Evolutionary conservation across 2,797 vertebrate genomes (phyloP), one percentile per base, ranked within the genome.

Genomic region (Gobionotothen gibberifrons): DNA sequence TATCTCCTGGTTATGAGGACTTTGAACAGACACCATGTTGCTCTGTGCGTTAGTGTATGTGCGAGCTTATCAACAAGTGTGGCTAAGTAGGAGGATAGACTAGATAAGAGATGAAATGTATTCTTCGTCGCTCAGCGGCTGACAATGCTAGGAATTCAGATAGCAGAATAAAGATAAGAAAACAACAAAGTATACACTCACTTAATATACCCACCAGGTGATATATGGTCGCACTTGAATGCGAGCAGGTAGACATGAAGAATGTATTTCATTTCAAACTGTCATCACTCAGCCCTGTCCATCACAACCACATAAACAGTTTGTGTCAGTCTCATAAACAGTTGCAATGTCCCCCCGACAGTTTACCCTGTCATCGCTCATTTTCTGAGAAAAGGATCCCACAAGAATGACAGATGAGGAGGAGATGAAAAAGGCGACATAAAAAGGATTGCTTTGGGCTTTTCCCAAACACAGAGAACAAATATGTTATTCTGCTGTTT

Each of bases 41-140:
- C 61, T 78, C 21, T 73, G 58, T 67, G 36, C 5, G 36, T 71
- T 52, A 58, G 10, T 69, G 22, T 76, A 65, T 52, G 58, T 59
- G 49, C 74, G 39, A 80, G 89, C 88, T 95, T 94, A 94, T 96
- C 95, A 96, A 93, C 89, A 96, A 93, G 94, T 95, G 94, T 92
- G 88, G 89, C 86, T 87, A 77, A 76, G 79, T 61, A 74, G 42
- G 68, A 79, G 67, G 47, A 68, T 77, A 79, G 59, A 79, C 51
- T 40, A 78, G 58, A 76, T 76, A 76, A 29, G 17, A 62, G 29
- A 61, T 51, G 14, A 16, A n/a, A 60, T 56, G 43, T 53, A 58
- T 32, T 39, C 13, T 69, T 64, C 74, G 64, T 59, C n/a, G 19
- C 55, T 63, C 21, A 59, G 52, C 22, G 53, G 76, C 10, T 63